These are phyloP conservation scores for Tryphoninae sp. DNA, from an alignment of 2,888 invertebrate genomes.

Conservation along the genomic window DNA sequence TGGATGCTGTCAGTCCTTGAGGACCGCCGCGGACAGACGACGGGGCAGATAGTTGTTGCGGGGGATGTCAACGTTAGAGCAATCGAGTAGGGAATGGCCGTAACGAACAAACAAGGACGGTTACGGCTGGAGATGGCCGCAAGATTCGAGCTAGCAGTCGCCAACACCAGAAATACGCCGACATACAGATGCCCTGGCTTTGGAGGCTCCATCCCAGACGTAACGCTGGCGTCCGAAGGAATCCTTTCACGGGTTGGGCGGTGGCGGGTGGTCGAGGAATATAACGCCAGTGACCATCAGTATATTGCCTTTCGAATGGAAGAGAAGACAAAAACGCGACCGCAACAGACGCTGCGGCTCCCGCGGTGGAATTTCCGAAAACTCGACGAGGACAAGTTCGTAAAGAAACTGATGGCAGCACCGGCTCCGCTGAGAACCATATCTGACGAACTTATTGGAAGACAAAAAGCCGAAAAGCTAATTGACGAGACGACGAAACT, in stretches of 20 bases:
- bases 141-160: conserved; percentile 53
- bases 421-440: neutral
- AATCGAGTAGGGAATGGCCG: conserved; percentile 61
- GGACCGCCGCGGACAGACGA: conserved; percentile 1
- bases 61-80: conserved; percentile 63
- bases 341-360: neutral
- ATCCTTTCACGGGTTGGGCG: neutral
- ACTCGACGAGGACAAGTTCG: conserved; percentile 3
- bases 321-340: neutral
- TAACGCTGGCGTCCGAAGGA: neutral
- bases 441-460: neutral
- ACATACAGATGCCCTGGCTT: conserved; percentile 48
- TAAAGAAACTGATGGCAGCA: neutral
- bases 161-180: conserved; percentile 47
- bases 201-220: conserved; percentile 38
- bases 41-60: conserved; percentile 36
- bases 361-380: conserved; percentile 4
- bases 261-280: conserved; percentile 4
- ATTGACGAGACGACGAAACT: neutral
- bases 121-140: conserved; percentile 21
- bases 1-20: neutral
- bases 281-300: conserved; percentile 29
- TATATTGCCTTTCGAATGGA: conserved; percentile 17
- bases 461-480: neutral
- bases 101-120: conserved; percentile 55